Conservation (phyloP, 2,888 invertebrate species). For the Acanthosoma haemorrhoidale region DNA sequence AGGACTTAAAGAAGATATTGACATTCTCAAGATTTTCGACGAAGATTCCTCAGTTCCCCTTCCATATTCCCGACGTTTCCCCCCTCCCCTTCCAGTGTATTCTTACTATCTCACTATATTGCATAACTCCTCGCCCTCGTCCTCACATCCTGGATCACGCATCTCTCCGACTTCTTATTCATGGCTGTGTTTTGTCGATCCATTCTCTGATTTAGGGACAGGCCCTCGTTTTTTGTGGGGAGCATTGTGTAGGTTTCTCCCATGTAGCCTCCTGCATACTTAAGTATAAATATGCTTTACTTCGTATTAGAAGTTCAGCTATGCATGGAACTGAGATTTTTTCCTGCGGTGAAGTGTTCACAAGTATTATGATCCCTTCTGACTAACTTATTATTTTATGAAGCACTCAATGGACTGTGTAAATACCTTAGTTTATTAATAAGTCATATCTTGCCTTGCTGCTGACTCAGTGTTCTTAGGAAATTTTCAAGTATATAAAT, state of each 20-base stretch:
- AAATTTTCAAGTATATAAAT: too few relatives aligned
- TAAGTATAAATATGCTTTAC: too few relatives aligned
- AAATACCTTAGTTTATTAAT: too few relatives aligned
- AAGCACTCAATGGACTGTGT: too few relatives aligned
- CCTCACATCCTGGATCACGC: not conserved
- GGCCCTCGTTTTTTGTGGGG: not conserved
- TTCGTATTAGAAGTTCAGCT: too few relatives aligned
- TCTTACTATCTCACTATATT: conserved; percentile 6
- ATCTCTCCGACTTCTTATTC: not conserved
- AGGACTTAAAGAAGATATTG: conserved; percentile 5
- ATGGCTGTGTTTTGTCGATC: not conserved
- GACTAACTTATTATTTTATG: too few relatives aligned
- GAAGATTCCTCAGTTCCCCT: not conserved
- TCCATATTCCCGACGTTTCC: not conserved
- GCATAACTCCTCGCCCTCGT: not conserved
- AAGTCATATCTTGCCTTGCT: too few relatives aligned
- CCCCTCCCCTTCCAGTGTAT: not conserved
- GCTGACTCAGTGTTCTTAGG: too few relatives aligned
- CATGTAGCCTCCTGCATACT: not conserved
- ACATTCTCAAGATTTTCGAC: not conserved
- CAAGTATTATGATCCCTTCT: too few relatives aligned
- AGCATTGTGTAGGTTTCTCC: not conserved
- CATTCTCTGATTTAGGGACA: not conserved
- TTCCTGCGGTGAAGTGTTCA: too few relatives aligned
- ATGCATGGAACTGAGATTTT: too few relatives aligned